Base-by-base conservation (phyloP, 2,797 vertebrate genomes). In the Liasis olivaceus region DNA sequence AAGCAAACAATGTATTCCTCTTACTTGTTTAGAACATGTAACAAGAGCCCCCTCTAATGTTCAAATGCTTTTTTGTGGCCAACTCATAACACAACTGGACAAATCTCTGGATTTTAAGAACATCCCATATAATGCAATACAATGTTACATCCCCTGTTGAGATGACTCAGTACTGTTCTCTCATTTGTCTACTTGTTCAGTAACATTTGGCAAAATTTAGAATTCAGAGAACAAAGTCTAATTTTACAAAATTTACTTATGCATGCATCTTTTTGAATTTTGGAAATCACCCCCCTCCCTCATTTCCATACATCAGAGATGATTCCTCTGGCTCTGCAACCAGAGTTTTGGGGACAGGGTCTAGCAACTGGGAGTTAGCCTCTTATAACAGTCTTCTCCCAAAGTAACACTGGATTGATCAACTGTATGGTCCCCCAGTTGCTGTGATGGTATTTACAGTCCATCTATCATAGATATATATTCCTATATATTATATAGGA, bases 1-100 rank as follows among this genome's bases (percentile, higher is more conserved):
- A 90, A 81, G 69, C 91, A 95, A 0, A 87, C 93, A 95, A 31
- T 64, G 54, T 87, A 93, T 89, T 95, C 47, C 22, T 47, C 36
- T 94, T 90, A 62, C n/a, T n/a, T 72, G 51, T 90, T 62, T 62
- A 93, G 22, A 64, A 88, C 28, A 87, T 91, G 88, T 62, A 59
- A 15, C 90, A 63, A 91, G 63, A 91, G 88, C 87, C 51, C 90
- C 81, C 77, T 69, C 90, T 91, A 91, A 91, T 2, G 90, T 91
- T 85, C 90, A 84, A n/a, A 63, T 36, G 36, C 9, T 51, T 87
- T 64, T 87, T 54, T 87, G 58, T n/a, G 4, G 28, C 20, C 54
- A 77, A 77, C 22, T n/a, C 14, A 12, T 63, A n/a, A 72, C 51
- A 22, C 24, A 64, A 77, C 24, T 81, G 62, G 15, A 59, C 54